Conservation (phyloP, 2,797 vertebrate species). For the Ambastaia sidthimunki region DNA sequence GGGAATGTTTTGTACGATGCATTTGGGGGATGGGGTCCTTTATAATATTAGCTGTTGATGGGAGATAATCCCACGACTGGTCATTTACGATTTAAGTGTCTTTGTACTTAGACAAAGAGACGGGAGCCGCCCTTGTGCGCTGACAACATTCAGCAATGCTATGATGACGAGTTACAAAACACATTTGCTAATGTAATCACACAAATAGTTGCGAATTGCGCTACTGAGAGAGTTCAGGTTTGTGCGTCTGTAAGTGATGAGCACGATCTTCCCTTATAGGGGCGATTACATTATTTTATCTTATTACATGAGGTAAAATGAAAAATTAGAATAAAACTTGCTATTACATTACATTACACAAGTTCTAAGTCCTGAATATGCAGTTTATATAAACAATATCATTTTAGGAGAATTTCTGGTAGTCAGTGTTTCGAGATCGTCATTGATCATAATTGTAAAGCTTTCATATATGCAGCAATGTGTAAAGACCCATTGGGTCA, state of each 20-base stretch:
- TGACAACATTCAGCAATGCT: constrained; percentile 13
- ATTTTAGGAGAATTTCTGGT: too few species aligned
- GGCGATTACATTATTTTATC: too few species aligned
- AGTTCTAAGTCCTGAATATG: too few species aligned
- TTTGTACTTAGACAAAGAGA: constrained; percentile 70
- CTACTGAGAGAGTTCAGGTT: constrained; percentile 4
- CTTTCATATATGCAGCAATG: too few species aligned
- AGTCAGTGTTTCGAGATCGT: too few species aligned
- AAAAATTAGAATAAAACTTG: too few species aligned
- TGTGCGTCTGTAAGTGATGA: neutral
- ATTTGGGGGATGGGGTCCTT: constrained; percentile 28
- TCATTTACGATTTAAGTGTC: constrained; percentile 62
- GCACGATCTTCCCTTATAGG: too few species aligned
- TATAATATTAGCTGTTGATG: constrained; percentile 58
- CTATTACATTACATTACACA: too few species aligned
- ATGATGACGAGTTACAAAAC: constrained; percentile 7
- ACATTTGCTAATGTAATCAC: constrained; percentile 56
- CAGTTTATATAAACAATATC: too few species aligned
- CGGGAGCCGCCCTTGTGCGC: constrained; percentile 57
- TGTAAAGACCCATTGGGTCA: too few species aligned
- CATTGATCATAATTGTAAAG: too few species aligned
- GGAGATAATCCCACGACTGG: constrained; percentile 59
- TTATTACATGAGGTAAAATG: too few species aligned
- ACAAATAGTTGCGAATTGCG: constrained; percentile 51
- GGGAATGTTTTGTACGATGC: constrained; percentile 19